These are phyloP conservation scores for Neoseiulus cucumeris DNA, from an alignment of 1,140 invertebrate species.

Conservation along the genomic window DNA sequence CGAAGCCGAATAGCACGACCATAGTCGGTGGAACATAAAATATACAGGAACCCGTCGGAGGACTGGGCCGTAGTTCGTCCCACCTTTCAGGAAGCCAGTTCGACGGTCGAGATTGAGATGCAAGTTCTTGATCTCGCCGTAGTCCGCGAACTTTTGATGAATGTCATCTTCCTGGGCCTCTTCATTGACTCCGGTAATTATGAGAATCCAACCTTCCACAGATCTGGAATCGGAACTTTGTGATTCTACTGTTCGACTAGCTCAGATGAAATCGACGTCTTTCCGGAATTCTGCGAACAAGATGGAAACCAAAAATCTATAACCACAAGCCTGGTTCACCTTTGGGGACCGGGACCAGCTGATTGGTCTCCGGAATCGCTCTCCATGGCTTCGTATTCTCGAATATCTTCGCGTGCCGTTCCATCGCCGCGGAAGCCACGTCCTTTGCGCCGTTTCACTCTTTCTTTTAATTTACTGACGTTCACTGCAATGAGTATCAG, in stretches of 20 bases:
- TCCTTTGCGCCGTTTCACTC: conserved; percentile 79
- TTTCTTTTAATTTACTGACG: conserved; percentile 74
- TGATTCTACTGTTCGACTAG: too few species aligned
- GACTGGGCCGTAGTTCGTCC: not conserved
- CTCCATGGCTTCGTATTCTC: conserved; percentile 65
- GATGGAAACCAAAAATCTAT: too few species aligned
- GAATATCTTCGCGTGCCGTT: conserved; percentile 45
- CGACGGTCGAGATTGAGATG: conserved; percentile 86
- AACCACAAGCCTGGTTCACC: too few species aligned
- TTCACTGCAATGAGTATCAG: too few species aligned
- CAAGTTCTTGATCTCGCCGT: conserved; percentile 92
- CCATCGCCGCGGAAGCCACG: conserved; percentile 54
- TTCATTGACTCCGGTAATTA: conserved; percentile 90
- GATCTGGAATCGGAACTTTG: too few species aligned
- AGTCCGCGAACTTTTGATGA: conserved; percentile 84
- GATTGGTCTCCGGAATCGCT: conserved; percentile 43
- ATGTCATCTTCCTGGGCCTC: conserved; percentile 95
- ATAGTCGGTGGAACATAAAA: too few species aligned
- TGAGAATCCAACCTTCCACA: conserved; percentile 95
- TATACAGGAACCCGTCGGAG: too few species aligned
- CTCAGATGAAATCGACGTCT: too few species aligned
- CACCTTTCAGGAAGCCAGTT: conserved; percentile 81
- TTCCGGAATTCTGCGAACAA: too few species aligned
- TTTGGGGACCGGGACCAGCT: conserved; percentile 62
- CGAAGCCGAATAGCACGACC: too few species aligned